These are phyloP conservation scores for Mimachlamys varia DNA, from an alignment of 2,888 invertebrate genomes.

Conservation along the genomic window DNA sequence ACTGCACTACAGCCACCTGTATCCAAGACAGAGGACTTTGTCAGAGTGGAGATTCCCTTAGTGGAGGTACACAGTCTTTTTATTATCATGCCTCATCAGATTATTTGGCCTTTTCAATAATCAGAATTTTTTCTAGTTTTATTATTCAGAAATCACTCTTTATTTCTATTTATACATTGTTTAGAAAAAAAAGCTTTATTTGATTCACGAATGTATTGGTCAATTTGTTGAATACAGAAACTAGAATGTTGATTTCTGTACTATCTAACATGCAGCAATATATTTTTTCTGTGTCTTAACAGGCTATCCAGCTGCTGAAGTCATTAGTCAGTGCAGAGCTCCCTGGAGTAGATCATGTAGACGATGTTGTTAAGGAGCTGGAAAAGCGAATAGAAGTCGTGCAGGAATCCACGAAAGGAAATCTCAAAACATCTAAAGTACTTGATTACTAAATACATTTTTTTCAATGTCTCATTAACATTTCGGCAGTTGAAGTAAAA, in stretches of 20 bases:
- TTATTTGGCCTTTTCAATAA: too few relatives aligned
- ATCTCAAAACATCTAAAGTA: conserved; percentile 95
- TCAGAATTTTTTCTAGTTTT: too few relatives aligned
- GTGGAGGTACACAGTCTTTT: conserved; percentile 87
- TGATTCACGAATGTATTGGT: too few relatives aligned
- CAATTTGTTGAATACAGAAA: too few relatives aligned
- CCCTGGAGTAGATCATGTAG: conserved; percentile 89
- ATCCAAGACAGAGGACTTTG: conserved; percentile 88
- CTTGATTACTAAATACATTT: conserved; percentile 39
- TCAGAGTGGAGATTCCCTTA: conserved; percentile 92
- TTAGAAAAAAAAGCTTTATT: neutral
- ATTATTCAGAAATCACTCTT: too few relatives aligned
- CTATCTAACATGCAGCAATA: neutral
- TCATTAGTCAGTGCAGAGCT: conserved; percentile 89
- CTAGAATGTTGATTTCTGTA: too few relatives aligned
- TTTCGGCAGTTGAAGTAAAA: neutral
- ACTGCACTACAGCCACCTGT: conserved; percentile 94
- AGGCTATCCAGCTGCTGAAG: conserved; percentile 92
- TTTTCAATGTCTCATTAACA: neutral
- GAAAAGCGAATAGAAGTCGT: conserved; percentile 89
- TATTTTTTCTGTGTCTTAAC: conserved; percentile 63
- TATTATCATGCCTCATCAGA: neutral
- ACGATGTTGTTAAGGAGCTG: conserved; percentile 90
- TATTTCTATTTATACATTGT: neutral
- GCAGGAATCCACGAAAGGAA: conserved; percentile 89